Evolutionary conservation across 2,797 vertebrate genomes (phyloP), one percentile per base, ranked within the genome.

Genomic region (Synanceia verrucosa): DNA sequence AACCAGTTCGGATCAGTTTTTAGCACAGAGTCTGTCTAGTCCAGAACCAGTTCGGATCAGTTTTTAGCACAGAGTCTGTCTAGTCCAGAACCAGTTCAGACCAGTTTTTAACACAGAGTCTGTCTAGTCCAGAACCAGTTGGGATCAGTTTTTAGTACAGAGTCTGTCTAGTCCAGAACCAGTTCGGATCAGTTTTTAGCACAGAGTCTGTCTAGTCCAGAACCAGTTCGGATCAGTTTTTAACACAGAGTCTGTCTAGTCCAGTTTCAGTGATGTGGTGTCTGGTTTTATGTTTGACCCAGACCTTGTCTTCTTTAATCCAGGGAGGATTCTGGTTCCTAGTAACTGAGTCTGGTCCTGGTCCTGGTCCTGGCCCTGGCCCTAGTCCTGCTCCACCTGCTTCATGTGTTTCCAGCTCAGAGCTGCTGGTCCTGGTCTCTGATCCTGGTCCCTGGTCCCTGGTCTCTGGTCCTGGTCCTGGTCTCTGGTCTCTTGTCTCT

Each of bases 291-390:
- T 7, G n/a, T 5, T 0, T 63, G 18, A 70, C 36, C 14, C 4
- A 7, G 23, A 43, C 7, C 11, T 14, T 0, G 0, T 67, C 41
- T 53, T 51, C 36, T 39, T 28, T 24, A 8, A 21, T 4, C 0
- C 73, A 86, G 87, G 85, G 34, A 55, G 72, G 39, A 82, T 78
- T 41, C 82, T 87, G 78, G 86, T 89, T 34, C 78, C 87, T 21
- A 68, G 0, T 9, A 50, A 23, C 60, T 86, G 62, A 84, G 9
- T 12, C 39, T 1, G n/a, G 34, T 24, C 29, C 31, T 34, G 50
- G 29, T 23, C 39, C 21, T 34, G 53, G 34, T 10, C 24, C 13
- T 65, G 46, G 5, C n/a, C 14, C 52, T 34, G 43, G n/a, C n/a
- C n/a, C n/a, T n/a, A n/a, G n/a, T n/a, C n/a, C 65, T 48, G 48